A percentile compares a stretch with the other conserved stretches of the same genome.
Evolutionary conservation across 2,113 vertebrate species (phyloP).

Genomic region (Nymphicus hollandicus): DNA sequence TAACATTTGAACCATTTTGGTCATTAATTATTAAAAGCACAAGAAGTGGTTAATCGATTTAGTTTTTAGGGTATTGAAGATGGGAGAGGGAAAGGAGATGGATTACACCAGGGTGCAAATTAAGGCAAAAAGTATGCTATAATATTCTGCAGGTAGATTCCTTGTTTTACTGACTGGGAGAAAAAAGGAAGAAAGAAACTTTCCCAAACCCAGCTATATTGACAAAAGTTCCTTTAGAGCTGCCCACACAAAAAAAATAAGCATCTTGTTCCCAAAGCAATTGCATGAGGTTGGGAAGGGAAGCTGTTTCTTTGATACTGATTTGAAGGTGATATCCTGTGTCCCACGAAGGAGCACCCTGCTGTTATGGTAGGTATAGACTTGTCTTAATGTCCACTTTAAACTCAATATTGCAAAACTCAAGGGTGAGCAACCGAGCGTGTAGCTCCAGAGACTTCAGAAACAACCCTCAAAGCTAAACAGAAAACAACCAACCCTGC

Average conservation of each 20-base stretch:
- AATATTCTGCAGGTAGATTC: neutral
- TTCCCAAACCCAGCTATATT: neutral
- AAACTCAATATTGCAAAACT: constrained; percentile 14
- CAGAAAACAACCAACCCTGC: constrained; percentile 23
- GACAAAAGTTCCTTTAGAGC: neutral
- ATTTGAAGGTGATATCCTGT: neutral
- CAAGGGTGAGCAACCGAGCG: constrained; percentile 43
- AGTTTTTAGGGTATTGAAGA: neutral
- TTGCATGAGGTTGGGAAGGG: neutral
- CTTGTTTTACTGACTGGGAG: neutral
- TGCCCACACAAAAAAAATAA: neutral
- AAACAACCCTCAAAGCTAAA: constrained; percentile 25
- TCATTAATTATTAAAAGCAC: neutral
- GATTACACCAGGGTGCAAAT: neutral
- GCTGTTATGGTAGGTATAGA: neutral
- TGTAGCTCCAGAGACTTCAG: constrained; percentile 63
- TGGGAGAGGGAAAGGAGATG: neutral
- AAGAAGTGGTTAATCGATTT: neutral
- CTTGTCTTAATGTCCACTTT: neutral
- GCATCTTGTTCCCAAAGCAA: neutral
- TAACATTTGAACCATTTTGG: neutral
- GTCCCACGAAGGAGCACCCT: neutral
- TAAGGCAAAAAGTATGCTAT: neutral
- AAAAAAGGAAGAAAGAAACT: neutral
- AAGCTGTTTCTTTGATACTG: neutral